Conservation (phyloP, 2,888 invertebrate species). For the Limenitis camilla region DNA sequence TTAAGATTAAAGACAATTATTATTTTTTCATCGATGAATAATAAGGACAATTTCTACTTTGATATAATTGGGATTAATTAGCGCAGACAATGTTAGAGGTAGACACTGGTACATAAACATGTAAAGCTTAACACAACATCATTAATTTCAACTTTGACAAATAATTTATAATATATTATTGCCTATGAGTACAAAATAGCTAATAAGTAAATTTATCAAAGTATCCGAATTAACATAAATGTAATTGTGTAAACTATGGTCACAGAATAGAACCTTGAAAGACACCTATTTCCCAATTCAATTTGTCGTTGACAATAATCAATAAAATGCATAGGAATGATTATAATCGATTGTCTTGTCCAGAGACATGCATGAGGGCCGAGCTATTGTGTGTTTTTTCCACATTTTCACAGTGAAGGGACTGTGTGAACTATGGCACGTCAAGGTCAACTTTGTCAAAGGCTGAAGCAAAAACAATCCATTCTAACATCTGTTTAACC, state of each 20-base stretch:
- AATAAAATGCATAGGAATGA: constrained; percentile 62
- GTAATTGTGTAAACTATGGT: too few species aligned
- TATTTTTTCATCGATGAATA: too few species aligned
- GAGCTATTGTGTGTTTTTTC: constrained; percentile 65
- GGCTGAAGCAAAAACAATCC: constrained; percentile 36
- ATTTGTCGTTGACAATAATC: constrained; percentile 61
- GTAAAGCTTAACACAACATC: background rate
- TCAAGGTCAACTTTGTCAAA: constrained; percentile 66
- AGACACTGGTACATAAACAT: background rate
- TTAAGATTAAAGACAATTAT: too few species aligned
- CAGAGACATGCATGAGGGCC: constrained; percentile 55
- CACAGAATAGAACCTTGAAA: constrained; percentile 44
- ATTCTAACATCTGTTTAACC: constrained; percentile 12
- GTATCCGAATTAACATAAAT: too few species aligned
- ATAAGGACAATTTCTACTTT: too few species aligned
- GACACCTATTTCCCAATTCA: constrained; percentile 56
- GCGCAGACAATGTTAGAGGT: too few species aligned
- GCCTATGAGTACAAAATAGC: constrained; percentile 11
- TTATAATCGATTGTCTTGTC: constrained; percentile 69
- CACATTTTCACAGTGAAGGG: constrained; percentile 71
- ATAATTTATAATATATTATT: background rate
- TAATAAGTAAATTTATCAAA: constrained; percentile 29
- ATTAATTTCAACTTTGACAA: background rate
- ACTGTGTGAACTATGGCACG: constrained; percentile 64
- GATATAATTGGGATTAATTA: too few species aligned